A percentile compares a stretch with the other conserved stretches of the same genome.
phyloP scores from a whole-genome alignment of 2,888 invertebrate genomes.

The Sphaerophoria taeniata region DNA sequence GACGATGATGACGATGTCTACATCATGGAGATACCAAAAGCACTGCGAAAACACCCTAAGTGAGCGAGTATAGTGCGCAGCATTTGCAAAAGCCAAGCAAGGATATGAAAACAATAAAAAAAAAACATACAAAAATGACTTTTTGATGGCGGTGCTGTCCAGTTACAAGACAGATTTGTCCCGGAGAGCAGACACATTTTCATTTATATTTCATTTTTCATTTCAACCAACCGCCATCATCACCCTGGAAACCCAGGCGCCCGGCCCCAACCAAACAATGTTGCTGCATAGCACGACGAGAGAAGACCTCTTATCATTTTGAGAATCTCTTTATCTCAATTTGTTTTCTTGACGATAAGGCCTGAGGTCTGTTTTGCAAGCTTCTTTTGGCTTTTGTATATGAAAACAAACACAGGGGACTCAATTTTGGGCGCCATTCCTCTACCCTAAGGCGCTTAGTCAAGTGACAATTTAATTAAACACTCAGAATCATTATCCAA shows the following conservation, averaged over 20 bases:
- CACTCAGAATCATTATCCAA: conserved; percentile 65
- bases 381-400: conserved; percentile 45
- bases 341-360: conserved; percentile 10
- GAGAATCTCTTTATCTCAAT: conserved; percentile 15
- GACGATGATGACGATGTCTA: no score
- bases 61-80: neutral
- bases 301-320: conserved; percentile 35
- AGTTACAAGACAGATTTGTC: conserved; percentile 70
- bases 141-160: conserved; percentile 70
- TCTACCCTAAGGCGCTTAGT: neutral
- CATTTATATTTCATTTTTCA: conserved; percentile 74
- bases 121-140: conserved; percentile 59
- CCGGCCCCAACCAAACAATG: conserved; percentile 7
- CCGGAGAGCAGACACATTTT: conserved; percentile 68
- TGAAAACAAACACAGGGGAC: conserved; percentile 10
- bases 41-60: conserved; percentile 5
- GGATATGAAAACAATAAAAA: neutral
- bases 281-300: conserved; percentile 40
- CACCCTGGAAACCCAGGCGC: conserved; percentile 1
- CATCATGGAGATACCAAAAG: neutral
- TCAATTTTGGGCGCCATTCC: conserved; percentile 24
- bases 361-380: conserved; percentile 57
- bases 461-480: conserved; percentile 63
- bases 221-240: conserved; percentile 33
- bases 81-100: conserved; percentile 7